Evolutionary conservation across 1,140 invertebrate species (phyloP).

Genomic region (Drosophila pectinifera): DNA sequence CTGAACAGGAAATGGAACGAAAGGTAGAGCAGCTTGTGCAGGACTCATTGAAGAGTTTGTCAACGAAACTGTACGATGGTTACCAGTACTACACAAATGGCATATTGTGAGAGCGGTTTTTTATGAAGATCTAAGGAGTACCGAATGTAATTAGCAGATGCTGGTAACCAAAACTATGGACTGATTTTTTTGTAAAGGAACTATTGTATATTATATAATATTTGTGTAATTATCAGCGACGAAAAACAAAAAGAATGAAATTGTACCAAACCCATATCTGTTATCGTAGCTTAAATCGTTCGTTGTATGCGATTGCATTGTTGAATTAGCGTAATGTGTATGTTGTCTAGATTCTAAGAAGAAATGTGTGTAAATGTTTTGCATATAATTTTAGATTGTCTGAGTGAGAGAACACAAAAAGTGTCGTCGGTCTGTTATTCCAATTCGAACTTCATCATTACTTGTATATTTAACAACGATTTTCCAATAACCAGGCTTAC

Average conservation of each 20-base stretch:
- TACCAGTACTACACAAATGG: conserved; percentile 99
- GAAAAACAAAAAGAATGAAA: conserved; percentile 44
- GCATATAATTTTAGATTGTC: conserved; percentile 63
- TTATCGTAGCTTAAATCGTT: conserved; percentile 77
- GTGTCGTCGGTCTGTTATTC: conserved; percentile 44
- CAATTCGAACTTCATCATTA: conserved; percentile 57
- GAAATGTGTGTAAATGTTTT: conserved; percentile 63
- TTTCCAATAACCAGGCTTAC: conserved; percentile 20
- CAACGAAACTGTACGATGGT: conserved; percentile 99
- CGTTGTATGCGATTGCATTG: conserved; percentile 66
- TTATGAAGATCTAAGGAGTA: conserved; percentile 82
- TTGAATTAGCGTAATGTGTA: conserved; percentile 67
- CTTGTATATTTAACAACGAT: conserved; percentile 54
- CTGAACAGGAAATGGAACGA: conserved; percentile 97
- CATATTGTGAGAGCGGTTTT: conserved; percentile 89
- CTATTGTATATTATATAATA: conserved; percentile 61
- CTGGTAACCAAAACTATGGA: conserved; percentile 77
- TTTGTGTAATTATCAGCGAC: conserved; percentile 38
- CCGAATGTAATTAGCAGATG: conserved; percentile 5
- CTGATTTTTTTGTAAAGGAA: conserved; percentile 70
- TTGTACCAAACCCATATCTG: conserved; percentile 71
- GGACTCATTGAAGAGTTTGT: conserved; percentile 97
- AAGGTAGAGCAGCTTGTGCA: conserved; percentile 97
- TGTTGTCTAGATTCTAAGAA: conserved; percentile 75
- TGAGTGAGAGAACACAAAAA: conserved; percentile 31